Conservation (phyloP, 2,113 vertebrate genomes). For the Paracanthobrama guichenoti region DNA sequence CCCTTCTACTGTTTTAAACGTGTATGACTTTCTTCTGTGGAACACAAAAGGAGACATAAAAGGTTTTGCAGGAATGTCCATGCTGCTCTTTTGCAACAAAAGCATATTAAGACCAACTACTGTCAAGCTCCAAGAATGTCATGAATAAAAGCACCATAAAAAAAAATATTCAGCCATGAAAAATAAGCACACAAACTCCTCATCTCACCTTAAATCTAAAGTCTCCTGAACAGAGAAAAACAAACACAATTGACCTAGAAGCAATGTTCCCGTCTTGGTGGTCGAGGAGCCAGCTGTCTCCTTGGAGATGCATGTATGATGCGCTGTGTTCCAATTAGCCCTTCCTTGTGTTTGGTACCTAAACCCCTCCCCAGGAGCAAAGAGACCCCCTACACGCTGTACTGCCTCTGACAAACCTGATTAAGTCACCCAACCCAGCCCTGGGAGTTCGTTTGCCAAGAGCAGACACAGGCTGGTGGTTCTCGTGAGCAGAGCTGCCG, state of each 20-base stretch:
- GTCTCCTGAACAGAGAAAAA: background rate
- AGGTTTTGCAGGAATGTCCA: background rate
- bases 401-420: slow-evolving; percentile 33
- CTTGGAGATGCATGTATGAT: slow-evolving; percentile 39
- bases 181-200: slow-evolving; percentile 4
- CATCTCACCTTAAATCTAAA: background rate
- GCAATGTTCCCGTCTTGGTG: background rate
- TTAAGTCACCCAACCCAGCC: slow-evolving; percentile 15
- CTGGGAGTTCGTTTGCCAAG: background rate
- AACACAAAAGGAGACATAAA: background rate
- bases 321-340: slow-evolving; percentile 46
- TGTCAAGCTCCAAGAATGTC: background rate
- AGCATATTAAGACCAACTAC: background rate
- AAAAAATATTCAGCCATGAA: background rate
- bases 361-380: slow-evolving; percentile 5
- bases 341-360: slow-evolving; percentile 20
- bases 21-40: background rate
- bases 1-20: background rate
- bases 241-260: slow-evolving; percentile 31
- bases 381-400: background rate
- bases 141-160: background rate
- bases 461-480: slow-evolving; percentile 9
- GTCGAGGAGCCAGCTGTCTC: slow-evolving; percentile 38
- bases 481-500: background rate
- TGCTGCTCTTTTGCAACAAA: background rate